Conservation (phyloP, 1,140 invertebrate genomes). For the Nephila pilipes region DNA sequence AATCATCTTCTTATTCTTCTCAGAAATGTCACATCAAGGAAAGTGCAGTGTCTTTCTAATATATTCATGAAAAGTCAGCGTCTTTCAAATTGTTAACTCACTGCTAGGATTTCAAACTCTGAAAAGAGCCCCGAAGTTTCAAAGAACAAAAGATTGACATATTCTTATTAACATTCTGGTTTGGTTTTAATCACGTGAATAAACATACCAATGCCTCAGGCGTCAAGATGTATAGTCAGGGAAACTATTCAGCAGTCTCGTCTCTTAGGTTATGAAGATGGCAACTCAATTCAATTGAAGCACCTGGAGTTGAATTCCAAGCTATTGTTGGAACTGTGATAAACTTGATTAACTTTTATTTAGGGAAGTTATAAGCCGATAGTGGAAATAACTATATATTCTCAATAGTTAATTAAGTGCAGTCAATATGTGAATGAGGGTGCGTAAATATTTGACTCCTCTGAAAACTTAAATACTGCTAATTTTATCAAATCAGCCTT, state of each 20-base stretch:
- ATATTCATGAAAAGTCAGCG: background rate
- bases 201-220: background rate
- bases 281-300: conserved; percentile 1
- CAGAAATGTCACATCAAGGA: no score
- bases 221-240: background rate
- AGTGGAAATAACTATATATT: background rate
- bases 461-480: background rate
- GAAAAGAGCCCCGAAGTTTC: background rate
- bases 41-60: no score
- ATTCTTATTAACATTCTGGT: background rate
- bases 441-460: background rate
- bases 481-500: background rate
- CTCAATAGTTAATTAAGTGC: background rate
- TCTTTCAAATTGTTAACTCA: background rate
- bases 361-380: background rate
- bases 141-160: conserved; percentile 15
- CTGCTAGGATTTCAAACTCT: background rate
- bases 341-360: conserved; percentile 44
- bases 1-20: no score
- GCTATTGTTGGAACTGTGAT: background rate
- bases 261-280: background rate
- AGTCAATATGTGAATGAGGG: background rate
- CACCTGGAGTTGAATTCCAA: background rate
- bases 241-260: background rate
- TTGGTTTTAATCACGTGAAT: conserved; percentile 2